A percentile compares a stretch with the other conserved stretches of the same genome.
phyloP scores from a whole-genome alignment of 2,797 vertebrate genomes.

The Myotis myotis region DNA sequence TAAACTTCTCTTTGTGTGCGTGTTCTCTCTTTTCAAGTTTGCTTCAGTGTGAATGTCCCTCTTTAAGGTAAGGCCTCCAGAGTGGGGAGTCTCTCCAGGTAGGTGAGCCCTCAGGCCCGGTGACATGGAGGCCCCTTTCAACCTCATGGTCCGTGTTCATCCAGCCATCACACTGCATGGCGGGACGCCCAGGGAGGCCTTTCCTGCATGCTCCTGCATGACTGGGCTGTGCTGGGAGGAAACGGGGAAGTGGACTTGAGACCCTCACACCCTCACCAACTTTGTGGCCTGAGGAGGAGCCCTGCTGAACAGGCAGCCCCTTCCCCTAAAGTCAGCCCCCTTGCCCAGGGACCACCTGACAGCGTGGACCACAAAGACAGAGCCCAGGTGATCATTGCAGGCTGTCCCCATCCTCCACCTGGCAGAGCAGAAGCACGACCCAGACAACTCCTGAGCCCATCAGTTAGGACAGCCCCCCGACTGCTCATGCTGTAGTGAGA shows the following conservation, averaged over 20 bases:
- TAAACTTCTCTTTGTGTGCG: conserved; percentile 88
- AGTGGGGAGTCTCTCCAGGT: conserved; percentile 87
- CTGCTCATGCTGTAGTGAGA: neutral
- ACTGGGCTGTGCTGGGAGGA: conserved; percentile 82
- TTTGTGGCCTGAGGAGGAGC: neutral
- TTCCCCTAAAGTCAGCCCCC: neutral
- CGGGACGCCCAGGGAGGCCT: conserved; percentile 82
- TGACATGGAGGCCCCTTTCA: conserved; percentile 83
- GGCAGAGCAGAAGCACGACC: neutral
- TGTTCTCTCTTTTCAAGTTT: conserved; percentile 91
- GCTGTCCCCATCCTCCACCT: neutral
- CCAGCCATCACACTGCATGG: conserved; percentile 86
- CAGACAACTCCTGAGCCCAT: neutral
- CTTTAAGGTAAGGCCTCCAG: conserved; percentile 89
- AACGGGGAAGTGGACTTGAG: conserved; percentile 79
- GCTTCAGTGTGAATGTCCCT: conserved; percentile 89
- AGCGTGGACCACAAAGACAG: neutral
- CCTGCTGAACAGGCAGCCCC: neutral
- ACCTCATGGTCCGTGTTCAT: conserved; percentile 86
- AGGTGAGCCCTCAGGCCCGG: conserved; percentile 86
- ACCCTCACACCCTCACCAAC: conserved; percentile 64
- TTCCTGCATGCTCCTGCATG: conserved; percentile 87
- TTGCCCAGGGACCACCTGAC: neutral
- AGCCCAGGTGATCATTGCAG: neutral
- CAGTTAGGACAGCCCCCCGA: neutral